These are phyloP conservation scores for Pardosa pseudoannulata DNA, from an alignment of 2,888 invertebrate genomes.

Conservation along the genomic window DNA sequence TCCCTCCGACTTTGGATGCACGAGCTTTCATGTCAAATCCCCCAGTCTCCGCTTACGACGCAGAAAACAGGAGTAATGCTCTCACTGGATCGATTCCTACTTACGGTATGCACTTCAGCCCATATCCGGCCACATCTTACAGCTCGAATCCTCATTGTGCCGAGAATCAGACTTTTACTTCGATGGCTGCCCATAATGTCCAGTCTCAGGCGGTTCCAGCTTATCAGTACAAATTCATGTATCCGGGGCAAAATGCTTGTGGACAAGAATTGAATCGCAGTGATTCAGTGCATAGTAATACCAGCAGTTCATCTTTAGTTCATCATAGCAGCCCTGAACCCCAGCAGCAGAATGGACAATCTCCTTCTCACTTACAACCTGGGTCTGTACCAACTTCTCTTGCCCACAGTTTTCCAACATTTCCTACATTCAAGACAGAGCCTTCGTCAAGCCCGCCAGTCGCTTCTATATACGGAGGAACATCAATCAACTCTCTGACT, in stretches of 20 bases:
- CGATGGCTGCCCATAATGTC: background rate
- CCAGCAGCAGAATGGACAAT: background rate
- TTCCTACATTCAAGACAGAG: background rate
- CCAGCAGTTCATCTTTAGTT: background rate
- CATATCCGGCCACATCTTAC: constrained; percentile 6
- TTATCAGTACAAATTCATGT: constrained; percentile 23
- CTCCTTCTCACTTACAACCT: background rate
- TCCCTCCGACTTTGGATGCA: constrained; percentile 16
- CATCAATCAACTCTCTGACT: background rate
- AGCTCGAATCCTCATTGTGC: background rate
- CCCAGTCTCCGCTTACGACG: constrained; percentile 22
- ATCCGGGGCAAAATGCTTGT: background rate
- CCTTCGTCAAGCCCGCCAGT: background rate
- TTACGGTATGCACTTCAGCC: constrained; percentile 33
- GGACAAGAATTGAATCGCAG: background rate
- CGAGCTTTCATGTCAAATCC: constrained; percentile 18
- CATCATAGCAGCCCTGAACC: constrained; percentile 13
- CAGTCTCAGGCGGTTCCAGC: background rate
- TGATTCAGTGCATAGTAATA: constrained; percentile 14
- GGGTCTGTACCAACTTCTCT: background rate
- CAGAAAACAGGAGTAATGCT: background rate
- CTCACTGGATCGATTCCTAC: background rate
- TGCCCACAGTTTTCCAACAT: background rate
- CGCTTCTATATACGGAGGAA: background rate
- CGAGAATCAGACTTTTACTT: background rate